These are phyloP conservation scores for Sebastes oblongus DNA, from an alignment of 2,797 vertebrate species.

Conservation along the genomic window DNA sequence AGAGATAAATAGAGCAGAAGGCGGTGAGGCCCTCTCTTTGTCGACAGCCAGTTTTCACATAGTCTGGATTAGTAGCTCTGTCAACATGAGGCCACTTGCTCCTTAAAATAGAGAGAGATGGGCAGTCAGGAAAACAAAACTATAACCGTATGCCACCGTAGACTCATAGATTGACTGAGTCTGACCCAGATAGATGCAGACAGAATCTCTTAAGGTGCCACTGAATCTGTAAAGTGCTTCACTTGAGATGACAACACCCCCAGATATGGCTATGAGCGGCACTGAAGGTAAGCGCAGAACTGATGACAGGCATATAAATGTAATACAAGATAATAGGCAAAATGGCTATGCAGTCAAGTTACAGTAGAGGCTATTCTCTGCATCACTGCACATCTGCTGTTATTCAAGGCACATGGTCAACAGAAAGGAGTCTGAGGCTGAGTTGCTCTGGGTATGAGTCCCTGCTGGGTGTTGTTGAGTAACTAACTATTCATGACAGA, in stretches of 20 bases:
- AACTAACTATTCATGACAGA: not conserved
- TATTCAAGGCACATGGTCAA: not conserved
- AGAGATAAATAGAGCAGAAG: not conserved
- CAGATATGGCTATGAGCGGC: constrained; percentile 55
- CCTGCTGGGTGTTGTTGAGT: not conserved
- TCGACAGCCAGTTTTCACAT: constrained; percentile 64
- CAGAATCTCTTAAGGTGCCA: not conserved
- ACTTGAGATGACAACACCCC: constrained; percentile 11
- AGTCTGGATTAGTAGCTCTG: constrained; percentile 69
- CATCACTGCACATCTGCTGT: not conserved
- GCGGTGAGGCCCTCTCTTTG: constrained; percentile 37
- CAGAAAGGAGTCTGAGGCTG: not conserved
- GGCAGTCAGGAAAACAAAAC: constrained; percentile 65
- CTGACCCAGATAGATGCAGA: constrained; percentile 29
- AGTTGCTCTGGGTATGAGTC: not conserved
- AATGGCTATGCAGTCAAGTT: not conserved
- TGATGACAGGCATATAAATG: not conserved
- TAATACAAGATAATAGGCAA: not conserved
- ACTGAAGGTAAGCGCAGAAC: constrained; percentile 68
- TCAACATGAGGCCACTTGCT: constrained; percentile 58
- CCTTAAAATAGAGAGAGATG: constrained; percentile 75
- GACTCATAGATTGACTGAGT: constrained; percentile 44
- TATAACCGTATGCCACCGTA: constrained; percentile 2
- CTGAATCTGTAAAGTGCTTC: not conserved
- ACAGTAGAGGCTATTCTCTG: not conserved